phyloP scores from a whole-genome alignment of 2,797 vertebrate species.

The Sebastes iracundus region DNA sequence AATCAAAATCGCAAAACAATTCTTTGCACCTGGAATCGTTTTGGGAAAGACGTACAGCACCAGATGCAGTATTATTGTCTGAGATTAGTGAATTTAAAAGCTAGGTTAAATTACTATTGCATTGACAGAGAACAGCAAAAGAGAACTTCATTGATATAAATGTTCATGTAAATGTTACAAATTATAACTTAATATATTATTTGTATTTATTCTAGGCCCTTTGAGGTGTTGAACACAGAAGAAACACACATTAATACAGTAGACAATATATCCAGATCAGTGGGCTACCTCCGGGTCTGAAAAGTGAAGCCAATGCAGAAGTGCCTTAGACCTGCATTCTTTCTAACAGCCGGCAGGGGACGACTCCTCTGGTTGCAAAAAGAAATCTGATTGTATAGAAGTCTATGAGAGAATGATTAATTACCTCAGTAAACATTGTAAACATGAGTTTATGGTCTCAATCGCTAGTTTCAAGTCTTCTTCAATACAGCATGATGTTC shows the following conservation, averaged over 20 bases:
- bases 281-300: too few species aligned
- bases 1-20: not conserved
- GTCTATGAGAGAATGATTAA: too few species aligned
- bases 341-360: fast-evolving
- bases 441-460: too few species aligned
- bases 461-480: too few species aligned
- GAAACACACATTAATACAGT: not conserved
- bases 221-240: not conserved
- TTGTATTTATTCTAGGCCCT: not conserved
- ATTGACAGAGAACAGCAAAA: not conserved
- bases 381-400: too few species aligned
- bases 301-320: too few species aligned
- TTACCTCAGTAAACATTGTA: too few species aligned
- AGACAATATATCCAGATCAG: not conserved
- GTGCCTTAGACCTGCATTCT: too few species aligned
- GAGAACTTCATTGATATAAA: not conserved
- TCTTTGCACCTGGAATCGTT: not conserved
- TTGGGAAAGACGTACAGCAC: not conserved
- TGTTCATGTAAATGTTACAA: not conserved
- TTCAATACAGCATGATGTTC: too few species aligned
- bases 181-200: not conserved
- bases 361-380: too few species aligned
- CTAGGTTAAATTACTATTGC: not conserved
- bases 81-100: not conserved
- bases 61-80: not conserved